These are phyloP conservation scores for Diorhabda elongata DNA, from an alignment of 1,140 invertebrate genomes.

Conservation along the genomic window DNA sequence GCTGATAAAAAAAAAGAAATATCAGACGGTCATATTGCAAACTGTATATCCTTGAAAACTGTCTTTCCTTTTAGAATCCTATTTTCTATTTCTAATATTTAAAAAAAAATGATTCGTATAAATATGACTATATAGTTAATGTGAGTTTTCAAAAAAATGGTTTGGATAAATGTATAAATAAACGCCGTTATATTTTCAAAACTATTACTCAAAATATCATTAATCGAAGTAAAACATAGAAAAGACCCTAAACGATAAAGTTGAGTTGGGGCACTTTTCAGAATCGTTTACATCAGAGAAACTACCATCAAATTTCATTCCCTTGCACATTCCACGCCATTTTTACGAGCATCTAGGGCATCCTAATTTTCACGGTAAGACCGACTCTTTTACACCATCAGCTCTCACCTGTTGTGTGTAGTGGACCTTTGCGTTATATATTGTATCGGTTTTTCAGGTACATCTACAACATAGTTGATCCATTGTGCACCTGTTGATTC, in stretches of 20 bases:
- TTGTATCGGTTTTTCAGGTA: not conserved
- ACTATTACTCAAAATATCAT: too few species aligned
- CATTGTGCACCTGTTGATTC: slow-evolving; percentile 10
- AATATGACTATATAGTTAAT: too few species aligned
- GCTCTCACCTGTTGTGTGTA: slow-evolving; percentile 3
- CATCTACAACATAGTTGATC: not conserved
- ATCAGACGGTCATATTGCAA: too few species aligned
- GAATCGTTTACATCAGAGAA: not conserved
- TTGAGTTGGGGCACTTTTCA: not conserved
- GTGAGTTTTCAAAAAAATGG: too few species aligned
- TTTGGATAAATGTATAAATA: too few species aligned
- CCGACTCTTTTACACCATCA: not conserved
- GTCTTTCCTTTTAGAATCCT: too few species aligned
- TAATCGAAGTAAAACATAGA: too few species aligned
- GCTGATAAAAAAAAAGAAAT: too few species aligned
- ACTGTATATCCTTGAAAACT: too few species aligned
- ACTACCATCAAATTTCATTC: slow-evolving; percentile 7
- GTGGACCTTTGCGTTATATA: not conserved
- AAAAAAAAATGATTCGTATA: too few species aligned
- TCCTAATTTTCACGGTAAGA: slow-evolving; percentile 6
- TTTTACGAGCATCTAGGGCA: slow-evolving; percentile 5
- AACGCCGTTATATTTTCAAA: too few species aligned
- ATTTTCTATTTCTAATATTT: too few species aligned
- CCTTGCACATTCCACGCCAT: not conserved
- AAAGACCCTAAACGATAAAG: not conserved